Conservation (phyloP, 1,140 invertebrate genomes). For the Zaprionus ghesquierei region DNA sequence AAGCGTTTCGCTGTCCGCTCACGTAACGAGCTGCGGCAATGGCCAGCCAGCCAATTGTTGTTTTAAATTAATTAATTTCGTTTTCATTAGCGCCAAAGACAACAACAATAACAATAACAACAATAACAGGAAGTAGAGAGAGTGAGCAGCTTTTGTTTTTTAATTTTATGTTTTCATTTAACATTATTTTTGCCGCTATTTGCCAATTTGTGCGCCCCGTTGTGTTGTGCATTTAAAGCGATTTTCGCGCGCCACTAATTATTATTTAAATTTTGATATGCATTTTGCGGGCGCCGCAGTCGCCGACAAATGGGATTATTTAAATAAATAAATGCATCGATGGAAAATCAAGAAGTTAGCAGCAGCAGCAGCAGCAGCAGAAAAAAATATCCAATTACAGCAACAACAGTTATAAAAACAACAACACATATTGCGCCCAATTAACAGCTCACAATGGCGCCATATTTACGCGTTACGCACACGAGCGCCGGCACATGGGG, state of each 20-base stretch:
- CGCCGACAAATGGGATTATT: constrained; percentile 71
- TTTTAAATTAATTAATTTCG: constrained; percentile 78
- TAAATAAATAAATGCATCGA: constrained; percentile 72
- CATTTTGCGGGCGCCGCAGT: constrained; percentile 1
- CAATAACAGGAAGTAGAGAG: background rate
- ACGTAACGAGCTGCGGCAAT: constrained; percentile 14
- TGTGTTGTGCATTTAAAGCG: constrained; percentile 67
- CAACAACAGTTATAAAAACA: background rate
- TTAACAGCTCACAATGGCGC: constrained; percentile 39
- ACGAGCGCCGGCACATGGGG: background rate
- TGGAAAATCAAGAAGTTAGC: constrained; percentile 70
- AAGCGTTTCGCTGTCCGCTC: constrained; percentile 23
- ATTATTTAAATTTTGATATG: constrained; percentile 78
- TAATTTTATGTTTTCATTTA: constrained; percentile 69
- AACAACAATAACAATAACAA: constrained; percentile 9
- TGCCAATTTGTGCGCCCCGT: constrained; percentile 57
- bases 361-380: background rate
- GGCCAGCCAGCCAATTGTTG: constrained; percentile 59
- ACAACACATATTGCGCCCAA: constrained; percentile 34
- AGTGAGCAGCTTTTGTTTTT: constrained; percentile 50
- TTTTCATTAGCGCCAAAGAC: constrained; percentile 63
- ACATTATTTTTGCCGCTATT: constrained; percentile 68
- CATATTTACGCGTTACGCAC: background rate
- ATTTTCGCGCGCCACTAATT: constrained; percentile 75
- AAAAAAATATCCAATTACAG: background rate